These are phyloP conservation scores for Polylopha cassiicola DNA, from an alignment of 2,888 invertebrate species.

Conservation along the genomic window DNA sequence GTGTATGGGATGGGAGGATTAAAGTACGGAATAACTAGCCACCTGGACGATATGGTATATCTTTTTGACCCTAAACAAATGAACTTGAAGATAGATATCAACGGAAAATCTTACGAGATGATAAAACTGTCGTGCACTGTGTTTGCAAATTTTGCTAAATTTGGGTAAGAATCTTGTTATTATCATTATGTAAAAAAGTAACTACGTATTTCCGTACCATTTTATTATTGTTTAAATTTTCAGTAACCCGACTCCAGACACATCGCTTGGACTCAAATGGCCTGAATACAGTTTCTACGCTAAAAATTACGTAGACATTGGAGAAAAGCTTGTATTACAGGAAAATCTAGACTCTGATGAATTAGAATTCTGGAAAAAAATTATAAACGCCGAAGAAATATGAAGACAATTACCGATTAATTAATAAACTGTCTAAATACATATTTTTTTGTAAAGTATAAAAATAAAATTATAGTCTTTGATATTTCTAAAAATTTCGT, in stretches of 20 bases:
- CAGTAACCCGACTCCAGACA: constrained; percentile 25
- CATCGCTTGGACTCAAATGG: constrained; percentile 21
- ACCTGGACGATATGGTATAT: constrained; percentile 29
- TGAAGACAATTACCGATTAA: too few relatives aligned
- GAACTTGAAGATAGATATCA: constrained; percentile 24
- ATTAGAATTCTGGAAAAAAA: constrained; percentile 18
- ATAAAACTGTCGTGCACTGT: constrained; percentile 36
- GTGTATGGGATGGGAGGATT: constrained; percentile 10
- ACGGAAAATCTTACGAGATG: constrained; percentile 31
- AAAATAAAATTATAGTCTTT: too few relatives aligned
- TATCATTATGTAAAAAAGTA: too few relatives aligned
- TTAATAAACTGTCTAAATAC: too few relatives aligned
- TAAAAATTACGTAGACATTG: constrained; percentile 18
- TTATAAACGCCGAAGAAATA: too few relatives aligned
- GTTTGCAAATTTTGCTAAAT: constrained; percentile 45
- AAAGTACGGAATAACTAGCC: constrained; percentile 23
- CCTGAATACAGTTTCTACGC: constrained; percentile 11
- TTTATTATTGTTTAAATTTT: too few relatives aligned
- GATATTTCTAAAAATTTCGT: too few relatives aligned
- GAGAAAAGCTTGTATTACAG: constrained; percentile 8
- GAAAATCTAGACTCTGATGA: constrained; percentile 7
- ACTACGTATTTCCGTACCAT: too few relatives aligned
- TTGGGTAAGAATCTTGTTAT: constrained; percentile 33
- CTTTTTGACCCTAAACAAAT: constrained; percentile 27
- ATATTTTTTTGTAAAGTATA: too few relatives aligned